phyloP scores from a whole-genome alignment of 2,888 invertebrate species.

The Euzophera pinguis region DNA sequence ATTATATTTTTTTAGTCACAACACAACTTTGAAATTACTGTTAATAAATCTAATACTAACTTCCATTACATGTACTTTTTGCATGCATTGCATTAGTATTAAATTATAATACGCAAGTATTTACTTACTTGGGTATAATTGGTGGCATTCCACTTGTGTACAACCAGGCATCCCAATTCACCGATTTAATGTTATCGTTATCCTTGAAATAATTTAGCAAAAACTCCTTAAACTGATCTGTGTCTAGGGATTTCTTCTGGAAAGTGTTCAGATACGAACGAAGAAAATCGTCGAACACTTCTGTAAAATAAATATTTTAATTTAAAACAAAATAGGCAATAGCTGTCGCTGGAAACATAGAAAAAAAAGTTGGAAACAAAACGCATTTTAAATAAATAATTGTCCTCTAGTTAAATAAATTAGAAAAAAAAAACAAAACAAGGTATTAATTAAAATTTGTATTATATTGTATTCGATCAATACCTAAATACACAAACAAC shows the following conservation, averaged over 20 bases:
- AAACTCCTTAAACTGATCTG: constrained; percentile 87
- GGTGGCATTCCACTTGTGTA: constrained; percentile 93
- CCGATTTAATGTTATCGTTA: constrained; percentile 73
- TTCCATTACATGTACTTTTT: no score
- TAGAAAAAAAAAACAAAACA: neutral
- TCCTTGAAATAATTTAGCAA: constrained; percentile 86
- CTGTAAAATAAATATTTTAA: constrained; percentile 31
- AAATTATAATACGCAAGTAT: no score
- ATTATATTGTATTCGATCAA: no score
- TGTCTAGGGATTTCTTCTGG: constrained; percentile 90
- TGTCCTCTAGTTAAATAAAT: no score
- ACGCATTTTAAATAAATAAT: no score
- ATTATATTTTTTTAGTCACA: no score
- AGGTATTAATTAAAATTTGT: no score
- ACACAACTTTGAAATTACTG: no score
- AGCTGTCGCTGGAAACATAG: neutral
- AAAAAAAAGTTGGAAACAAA: neutral
- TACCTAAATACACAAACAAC: neutral
- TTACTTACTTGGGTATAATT: constrained; percentile 86
- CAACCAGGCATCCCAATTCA: constrained; percentile 94
- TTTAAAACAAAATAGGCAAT: neutral
- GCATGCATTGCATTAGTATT: no score
- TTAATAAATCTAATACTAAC: no score
- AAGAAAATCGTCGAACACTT: constrained; percentile 90
- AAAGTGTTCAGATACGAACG: constrained; percentile 88